These are phyloP conservation scores for Chloropsis cyanopogon DNA, from an alignment of 2,113 vertebrate species.

Conservation along the genomic window DNA sequence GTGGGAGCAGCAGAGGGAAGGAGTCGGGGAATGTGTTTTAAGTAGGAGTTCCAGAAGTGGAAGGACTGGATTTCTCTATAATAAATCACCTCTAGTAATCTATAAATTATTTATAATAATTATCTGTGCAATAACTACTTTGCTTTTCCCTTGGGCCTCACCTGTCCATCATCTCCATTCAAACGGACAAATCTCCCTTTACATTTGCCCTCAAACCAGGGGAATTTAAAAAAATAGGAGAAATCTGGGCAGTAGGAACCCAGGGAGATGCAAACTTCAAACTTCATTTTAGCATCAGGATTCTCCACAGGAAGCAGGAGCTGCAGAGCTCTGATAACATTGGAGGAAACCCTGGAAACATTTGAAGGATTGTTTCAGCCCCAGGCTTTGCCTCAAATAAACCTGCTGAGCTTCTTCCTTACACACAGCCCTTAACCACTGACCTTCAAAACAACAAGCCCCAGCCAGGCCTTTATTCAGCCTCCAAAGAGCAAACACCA, in stretches of 20 bases:
- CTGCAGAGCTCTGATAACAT: conserved; percentile 32
- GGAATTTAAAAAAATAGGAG: not conserved
- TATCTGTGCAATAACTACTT: not conserved
- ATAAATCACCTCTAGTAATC: not conserved
- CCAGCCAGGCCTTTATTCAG: not conserved
- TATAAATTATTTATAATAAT: not conserved
- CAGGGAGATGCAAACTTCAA: not conserved
- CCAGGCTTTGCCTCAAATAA: conserved; percentile 19
- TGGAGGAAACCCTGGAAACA: not conserved
- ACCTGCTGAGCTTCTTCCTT: conserved; percentile 48
- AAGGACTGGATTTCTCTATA: not conserved
- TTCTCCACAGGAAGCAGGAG: not conserved
- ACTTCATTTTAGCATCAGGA: not conserved
- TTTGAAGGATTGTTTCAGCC: conserved; percentile 1
- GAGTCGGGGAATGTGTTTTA: not conserved
- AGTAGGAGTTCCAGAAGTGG: not conserved
- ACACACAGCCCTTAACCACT: not conserved
- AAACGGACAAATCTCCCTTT: not conserved
- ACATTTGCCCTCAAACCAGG: not conserved
- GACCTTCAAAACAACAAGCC: not conserved
- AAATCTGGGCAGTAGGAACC: not conserved
- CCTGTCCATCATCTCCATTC: not conserved
- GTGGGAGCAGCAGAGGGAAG: not conserved
- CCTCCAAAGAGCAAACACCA: not conserved
- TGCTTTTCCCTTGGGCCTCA: not conserved